Evolutionary conservation across 2,113 vertebrate genomes (phyloP).

Genomic region (Corythornis vintsioides): DNA sequence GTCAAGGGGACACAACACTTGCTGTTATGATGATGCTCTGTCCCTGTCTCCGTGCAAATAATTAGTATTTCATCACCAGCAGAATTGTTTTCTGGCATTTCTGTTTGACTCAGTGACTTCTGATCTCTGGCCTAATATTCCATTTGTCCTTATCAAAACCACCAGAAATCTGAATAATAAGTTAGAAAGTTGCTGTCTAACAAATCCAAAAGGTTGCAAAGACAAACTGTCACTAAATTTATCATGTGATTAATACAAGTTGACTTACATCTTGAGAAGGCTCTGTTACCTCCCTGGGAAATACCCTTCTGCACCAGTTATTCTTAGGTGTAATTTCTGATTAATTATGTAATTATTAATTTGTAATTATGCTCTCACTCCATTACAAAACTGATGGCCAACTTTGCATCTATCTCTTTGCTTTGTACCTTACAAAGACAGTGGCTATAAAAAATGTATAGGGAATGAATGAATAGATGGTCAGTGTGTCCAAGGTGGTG

Average conservation of each 20-base stretch:
- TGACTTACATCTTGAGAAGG: constrained; percentile 24
- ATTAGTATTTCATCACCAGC: constrained; percentile 20
- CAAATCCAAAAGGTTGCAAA: constrained; percentile 1
- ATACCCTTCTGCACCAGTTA: constrained; percentile 59
- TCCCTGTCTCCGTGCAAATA: constrained; percentile 18
- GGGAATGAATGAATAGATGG: not conserved
- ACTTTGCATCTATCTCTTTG: constrained; percentile 49
- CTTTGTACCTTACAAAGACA: constrained; percentile 47
- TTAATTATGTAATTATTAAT: constrained; percentile 46
- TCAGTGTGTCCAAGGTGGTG: not conserved
- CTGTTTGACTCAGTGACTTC: not conserved
- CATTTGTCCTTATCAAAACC: not conserved
- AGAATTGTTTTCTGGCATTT: not conserved
- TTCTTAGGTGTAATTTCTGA: constrained; percentile 69
- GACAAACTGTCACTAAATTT: constrained; percentile 32
- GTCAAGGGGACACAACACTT: not conserved
- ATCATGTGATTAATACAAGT: constrained; percentile 33
- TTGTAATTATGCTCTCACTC: constrained; percentile 60
- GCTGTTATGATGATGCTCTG: not conserved
- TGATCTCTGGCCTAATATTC: constrained; percentile 1
- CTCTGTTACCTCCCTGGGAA: constrained; percentile 54
- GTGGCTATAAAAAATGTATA: constrained; percentile 44
- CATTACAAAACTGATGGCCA: constrained; percentile 57
- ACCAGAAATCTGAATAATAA: not conserved
- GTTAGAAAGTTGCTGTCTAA: not conserved